Conservation (phyloP, 2,888 invertebrate genomes). For the Melitaea athalia region DNA sequence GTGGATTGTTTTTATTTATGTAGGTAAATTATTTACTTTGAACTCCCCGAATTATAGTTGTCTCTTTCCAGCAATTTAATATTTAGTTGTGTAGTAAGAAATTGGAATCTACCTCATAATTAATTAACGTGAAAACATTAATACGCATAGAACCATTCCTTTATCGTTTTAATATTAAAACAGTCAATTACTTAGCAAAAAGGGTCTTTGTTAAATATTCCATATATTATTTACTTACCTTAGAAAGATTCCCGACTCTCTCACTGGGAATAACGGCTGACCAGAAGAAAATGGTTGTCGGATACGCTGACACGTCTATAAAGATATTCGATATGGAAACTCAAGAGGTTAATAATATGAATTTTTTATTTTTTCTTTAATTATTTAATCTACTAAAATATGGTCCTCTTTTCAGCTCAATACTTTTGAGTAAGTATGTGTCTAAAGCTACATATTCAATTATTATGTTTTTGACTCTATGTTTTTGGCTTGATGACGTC, state of each 20-base stretch:
- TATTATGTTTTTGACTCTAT: too few species aligned
- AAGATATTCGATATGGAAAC: constrained; percentile 73
- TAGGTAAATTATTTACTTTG: too few species aligned
- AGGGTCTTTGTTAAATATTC: constrained; percentile 7
- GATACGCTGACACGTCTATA: constrained; percentile 67
- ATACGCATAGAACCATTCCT: neutral
- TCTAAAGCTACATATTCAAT: neutral
- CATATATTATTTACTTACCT: constrained; percentile 21
- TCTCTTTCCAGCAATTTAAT: too few species aligned
- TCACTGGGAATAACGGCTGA: constrained; percentile 63
- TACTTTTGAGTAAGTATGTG: neutral
- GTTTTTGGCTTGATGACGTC: too few species aligned
- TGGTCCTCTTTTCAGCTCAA: neutral
- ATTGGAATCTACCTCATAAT: too few species aligned
- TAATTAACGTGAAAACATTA: constrained; percentile 1
- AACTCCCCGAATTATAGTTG: too few species aligned
- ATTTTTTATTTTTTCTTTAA: too few species aligned
- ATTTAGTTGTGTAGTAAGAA: neutral
- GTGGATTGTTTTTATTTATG: too few species aligned
- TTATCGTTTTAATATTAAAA: neutral
- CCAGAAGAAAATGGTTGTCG: constrained; percentile 59
- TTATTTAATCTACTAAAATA: neutral
- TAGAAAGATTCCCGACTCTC: constrained; percentile 63
- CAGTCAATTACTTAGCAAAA: constrained; percentile 7
- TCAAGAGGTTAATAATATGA: constrained; percentile 55